These are phyloP conservation scores for Eupithecia centaureata DNA, from an alignment of 2,888 invertebrate species.

Conservation along the genomic window DNA sequence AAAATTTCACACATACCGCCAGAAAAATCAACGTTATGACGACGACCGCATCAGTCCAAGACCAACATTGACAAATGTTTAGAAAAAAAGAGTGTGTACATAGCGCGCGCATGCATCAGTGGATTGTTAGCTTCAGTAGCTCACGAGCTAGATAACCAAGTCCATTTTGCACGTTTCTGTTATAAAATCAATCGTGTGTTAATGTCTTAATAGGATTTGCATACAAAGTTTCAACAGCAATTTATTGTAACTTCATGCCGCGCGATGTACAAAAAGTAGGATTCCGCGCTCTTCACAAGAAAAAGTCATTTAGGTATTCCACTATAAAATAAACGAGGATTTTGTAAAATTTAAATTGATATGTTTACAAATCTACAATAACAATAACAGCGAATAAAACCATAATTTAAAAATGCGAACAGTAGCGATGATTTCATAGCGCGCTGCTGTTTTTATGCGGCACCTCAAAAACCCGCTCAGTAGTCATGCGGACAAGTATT, in stretches of 20 bases:
- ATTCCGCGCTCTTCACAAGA: neutral
- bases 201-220: constrained; percentile 40
- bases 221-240: constrained; percentile 27
- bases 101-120: neutral
- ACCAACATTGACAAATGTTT: neutral
- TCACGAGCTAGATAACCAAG: constrained; percentile 39
- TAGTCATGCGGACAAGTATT: no score
- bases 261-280: neutral
- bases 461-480: no score
- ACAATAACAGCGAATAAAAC: neutral
- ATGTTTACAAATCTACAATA: neutral
- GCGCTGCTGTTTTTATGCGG: neutral
- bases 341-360: neutral
- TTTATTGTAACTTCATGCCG: constrained; percentile 24
- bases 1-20: no score
- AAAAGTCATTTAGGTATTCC: neutral
- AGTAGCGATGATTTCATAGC: neutral
- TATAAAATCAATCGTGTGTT: constrained; percentile 37
- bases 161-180: constrained; percentile 39
- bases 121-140: constrained; percentile 15
- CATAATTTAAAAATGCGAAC: no score
- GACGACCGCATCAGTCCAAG: no score
- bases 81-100: neutral
- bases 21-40: no score
- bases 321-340: neutral